Conservation (phyloP, 2,888 invertebrate genomes). For the Spisula solida region DNA sequence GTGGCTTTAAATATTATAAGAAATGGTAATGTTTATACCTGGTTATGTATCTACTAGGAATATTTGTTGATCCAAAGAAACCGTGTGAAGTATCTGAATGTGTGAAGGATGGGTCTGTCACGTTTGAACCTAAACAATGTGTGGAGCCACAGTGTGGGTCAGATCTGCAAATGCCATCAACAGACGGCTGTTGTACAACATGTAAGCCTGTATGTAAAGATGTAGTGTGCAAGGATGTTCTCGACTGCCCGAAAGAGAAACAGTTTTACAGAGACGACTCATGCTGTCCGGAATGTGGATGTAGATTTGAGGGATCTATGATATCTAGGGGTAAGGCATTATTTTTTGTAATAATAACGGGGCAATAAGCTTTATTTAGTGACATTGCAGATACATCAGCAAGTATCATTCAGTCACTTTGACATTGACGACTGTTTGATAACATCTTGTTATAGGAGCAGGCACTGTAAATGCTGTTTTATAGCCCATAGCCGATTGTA, state of each 20-base stretch:
- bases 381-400: too few relatives aligned
- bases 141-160: background rate
- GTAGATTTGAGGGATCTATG: constrained; percentile 26
- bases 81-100: constrained; percentile 25
- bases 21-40: too few relatives aligned
- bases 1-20: too few relatives aligned
- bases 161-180: background rate
- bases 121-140: constrained; percentile 13
- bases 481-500: too few relatives aligned
- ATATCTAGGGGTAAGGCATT: background rate
- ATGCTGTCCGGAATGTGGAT: constrained; percentile 28
- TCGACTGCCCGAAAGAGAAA: background rate
- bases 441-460: too few relatives aligned
- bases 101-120: background rate
- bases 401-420: too few relatives aligned
- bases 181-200: constrained; percentile 23
- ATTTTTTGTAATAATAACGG: too few relatives aligned
- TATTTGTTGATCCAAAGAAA: background rate
- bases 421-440: too few relatives aligned
- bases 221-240: background rate
- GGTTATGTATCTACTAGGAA: background rate
- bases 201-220: background rate
- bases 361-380: too few relatives aligned
- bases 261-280: background rate
- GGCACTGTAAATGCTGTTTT: too few relatives aligned